Base-by-base conservation (phyloP, 2,113 vertebrate genomes). In the Oxyruncus cristatus region DNA sequence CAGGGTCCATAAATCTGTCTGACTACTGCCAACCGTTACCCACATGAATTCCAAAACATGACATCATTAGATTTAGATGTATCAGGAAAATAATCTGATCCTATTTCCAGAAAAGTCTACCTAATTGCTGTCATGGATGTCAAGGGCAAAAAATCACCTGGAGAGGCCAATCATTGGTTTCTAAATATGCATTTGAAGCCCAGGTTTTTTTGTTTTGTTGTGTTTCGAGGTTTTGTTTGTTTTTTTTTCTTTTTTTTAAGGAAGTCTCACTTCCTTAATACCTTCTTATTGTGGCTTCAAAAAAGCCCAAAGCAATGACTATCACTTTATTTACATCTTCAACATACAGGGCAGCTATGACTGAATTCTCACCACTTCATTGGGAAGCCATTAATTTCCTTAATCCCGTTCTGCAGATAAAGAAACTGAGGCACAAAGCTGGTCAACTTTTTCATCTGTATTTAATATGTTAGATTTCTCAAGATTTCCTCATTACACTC, bases 1-100 rank as follows among this genome's bases (percentile, higher is more conserved):
- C 85, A 94, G n/a, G 73, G 65, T 81, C 53, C 70, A 91, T 82
- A 93, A 94, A 93, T 84, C 85, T 92, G 80, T 81, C 67, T 67
- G 75, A 91, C 35, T 49, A 35, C 63, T 74, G 68, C 59, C 92
- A 95, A 52, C 53, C 90, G 84, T 71, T 93, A 85, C 53, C 66
- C 58, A 61, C 11, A 28, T 20, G 28, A 68, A 79, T 90, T 82
- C 49, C 71, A 93, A 81, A 89, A 65, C 8, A 16, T 3, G 1
- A 27, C 74, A 79, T 65, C 78, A 66, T 35, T 82, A 76, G 24
- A 85, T 85, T 61, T 21, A 82, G 49, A 75, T 65, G 30, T 37
- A 88, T 46, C 49, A 79, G 53, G 53, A 91, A 21, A 95, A 73
- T 9, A 65, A 77, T 50, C 35, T 46, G 47, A 87, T 85, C 9